Percentiles rank a stretch among this genome's conserved stretches.
phyloP scores from a whole-genome alignment of 2,113 vertebrate species.

The Agapornis roseicollis region DNA sequence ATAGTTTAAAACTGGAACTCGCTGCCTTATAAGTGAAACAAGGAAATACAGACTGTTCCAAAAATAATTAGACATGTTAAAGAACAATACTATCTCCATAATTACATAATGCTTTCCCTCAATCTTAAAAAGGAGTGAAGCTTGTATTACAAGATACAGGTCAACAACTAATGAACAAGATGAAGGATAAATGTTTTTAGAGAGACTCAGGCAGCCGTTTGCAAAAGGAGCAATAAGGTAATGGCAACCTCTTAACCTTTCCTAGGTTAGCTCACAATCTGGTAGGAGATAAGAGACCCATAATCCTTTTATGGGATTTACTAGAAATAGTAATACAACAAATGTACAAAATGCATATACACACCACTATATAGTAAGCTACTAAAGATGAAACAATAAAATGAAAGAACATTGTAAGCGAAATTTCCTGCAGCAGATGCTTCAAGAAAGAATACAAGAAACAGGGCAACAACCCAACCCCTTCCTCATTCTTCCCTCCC shows the following conservation, averaged over 20 bases:
- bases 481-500: not conserved
- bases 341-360: not conserved
- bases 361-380: not conserved
- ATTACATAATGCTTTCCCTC: not conserved
- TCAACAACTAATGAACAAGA: slow-evolving; percentile 11
- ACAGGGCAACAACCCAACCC: not conserved
- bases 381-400: slow-evolving; percentile 47
- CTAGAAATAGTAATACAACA: slow-evolving; percentile 32
- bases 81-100: not conserved
- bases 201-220: not conserved
- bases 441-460: not conserved
- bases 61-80: slow-evolving; percentile 1
- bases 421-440: not conserved
- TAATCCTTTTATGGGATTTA: slow-evolving; percentile 45
- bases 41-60: not conserved
- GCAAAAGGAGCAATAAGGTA: not conserved
- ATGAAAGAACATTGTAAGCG: not conserved
- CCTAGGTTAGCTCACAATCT: slow-evolving; percentile 19
- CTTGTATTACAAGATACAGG: slow-evolving; percentile 5
- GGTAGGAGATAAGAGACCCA: slow-evolving; percentile 17
- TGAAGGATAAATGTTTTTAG: slow-evolving; percentile 16
- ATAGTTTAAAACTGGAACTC: not conserved
- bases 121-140: not conserved
- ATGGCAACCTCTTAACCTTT: slow-evolving; percentile 50
- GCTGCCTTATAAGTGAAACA: not conserved